phyloP scores from a whole-genome alignment of 2,797 vertebrate genomes.

The Lycodopsis pacificus region DNA sequence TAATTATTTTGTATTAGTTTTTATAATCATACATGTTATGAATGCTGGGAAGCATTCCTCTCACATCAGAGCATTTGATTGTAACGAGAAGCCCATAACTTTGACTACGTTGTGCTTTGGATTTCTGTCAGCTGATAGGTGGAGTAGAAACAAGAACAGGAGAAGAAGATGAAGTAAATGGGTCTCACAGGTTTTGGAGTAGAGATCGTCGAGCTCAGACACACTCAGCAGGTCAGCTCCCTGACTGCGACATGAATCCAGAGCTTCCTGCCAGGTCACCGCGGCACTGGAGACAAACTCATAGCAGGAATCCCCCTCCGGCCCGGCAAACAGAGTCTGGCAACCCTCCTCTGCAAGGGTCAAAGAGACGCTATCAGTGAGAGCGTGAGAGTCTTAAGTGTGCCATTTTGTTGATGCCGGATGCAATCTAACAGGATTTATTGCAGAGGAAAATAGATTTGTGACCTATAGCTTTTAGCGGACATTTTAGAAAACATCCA shows the following conservation, averaged over 20 bases:
- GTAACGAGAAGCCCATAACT: not conserved
- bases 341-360: slow-evolving; percentile 90
- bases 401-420: not conserved
- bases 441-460: not conserved
- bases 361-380: slow-evolving; percentile 8
- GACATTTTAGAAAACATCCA: not conserved
- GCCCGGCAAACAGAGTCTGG: slow-evolving; percentile 82
- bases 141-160: not conserved
- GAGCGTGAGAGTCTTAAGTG: slow-evolving; percentile 1
- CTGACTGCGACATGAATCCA: slow-evolving; percentile 92
- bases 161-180: too few species aligned
- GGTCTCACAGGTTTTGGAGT: slow-evolving; percentile 71
- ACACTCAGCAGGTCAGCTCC: slow-evolving; percentile 93
- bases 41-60: not conserved
- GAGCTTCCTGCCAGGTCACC: slow-evolving; percentile 93
- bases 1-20: not conserved
- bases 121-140: not conserved
- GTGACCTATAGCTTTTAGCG: not conserved
- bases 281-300: slow-evolving; percentile 88
- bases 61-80: not conserved
- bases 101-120: not conserved
- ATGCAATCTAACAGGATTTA: not conserved
- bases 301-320: slow-evolving; percentile 87
- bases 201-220: slow-evolving; percentile 78
- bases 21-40: not conserved